A percentile compares a stretch with the other conserved stretches of the same genome.
These are phyloP conservation scores for Bradypus variegatus DNA, from an alignment of 2,797 vertebrate genomes.

Conservation along the genomic window DNA sequence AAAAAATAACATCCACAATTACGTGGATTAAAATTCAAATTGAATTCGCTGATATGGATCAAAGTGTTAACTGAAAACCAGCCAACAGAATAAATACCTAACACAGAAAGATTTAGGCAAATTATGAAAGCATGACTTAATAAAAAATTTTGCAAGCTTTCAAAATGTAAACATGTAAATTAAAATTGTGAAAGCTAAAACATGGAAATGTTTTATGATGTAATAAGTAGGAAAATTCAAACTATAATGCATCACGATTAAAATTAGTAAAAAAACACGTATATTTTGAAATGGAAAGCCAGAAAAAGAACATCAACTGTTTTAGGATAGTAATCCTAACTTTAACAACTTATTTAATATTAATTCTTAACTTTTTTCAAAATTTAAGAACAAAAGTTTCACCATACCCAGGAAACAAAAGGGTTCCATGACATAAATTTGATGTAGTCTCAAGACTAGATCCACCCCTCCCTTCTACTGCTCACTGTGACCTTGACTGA, in stretches of 20 bases:
- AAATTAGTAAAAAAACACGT: background rate
- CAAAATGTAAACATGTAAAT: constrained; percentile 8
- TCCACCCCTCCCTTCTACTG: no score
- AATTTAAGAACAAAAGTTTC: background rate
- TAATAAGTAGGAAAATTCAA: background rate
- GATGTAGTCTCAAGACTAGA: background rate
- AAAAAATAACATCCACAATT: background rate
- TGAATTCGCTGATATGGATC: background rate
- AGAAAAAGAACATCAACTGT: constrained; percentile 4
- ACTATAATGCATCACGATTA: background rate
- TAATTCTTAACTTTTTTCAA: background rate
- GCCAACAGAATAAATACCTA: background rate
- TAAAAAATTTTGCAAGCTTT: constrained; percentile 10
- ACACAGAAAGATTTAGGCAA: constrained; percentile 12
- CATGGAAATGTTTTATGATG: constrained; percentile 13
- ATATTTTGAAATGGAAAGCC: background rate
- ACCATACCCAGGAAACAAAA: background rate
- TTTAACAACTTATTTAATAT: constrained; percentile 23
- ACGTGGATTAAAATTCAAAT: constrained; percentile 26
- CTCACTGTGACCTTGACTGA: background rate
- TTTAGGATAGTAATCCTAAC: constrained; percentile 1
- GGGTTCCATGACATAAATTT: background rate
- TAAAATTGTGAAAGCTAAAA: constrained; percentile 31
- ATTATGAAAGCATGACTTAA: background rate
- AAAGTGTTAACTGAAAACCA: constrained; percentile 38